These are phyloP conservation scores for Pterocles burchelli DNA, from an alignment of 2,113 vertebrate species.

Conservation along the genomic window DNA sequence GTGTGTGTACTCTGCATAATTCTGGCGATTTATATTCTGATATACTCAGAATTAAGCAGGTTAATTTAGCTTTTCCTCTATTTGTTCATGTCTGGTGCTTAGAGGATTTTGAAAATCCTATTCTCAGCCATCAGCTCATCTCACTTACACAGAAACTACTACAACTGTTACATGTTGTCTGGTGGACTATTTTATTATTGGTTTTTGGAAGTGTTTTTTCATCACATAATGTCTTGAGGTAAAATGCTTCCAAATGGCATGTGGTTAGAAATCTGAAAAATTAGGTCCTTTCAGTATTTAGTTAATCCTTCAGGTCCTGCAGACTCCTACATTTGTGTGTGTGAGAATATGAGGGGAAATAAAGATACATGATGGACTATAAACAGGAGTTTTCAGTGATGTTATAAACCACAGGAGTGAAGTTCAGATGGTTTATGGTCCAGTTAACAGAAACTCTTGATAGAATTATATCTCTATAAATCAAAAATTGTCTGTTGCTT, in stretches of 20 bases:
- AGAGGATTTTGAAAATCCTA: constrained; percentile 49
- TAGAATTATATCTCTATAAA: background rate
- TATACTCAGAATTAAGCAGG: background rate
- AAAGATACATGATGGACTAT: background rate
- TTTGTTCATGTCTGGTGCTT: constrained; percentile 28
- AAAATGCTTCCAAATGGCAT: background rate
- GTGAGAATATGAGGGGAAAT: background rate
- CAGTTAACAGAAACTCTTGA: background rate
- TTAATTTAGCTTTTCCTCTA: constrained; percentile 40
- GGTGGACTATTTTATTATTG: background rate
- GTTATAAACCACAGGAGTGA: background rate
- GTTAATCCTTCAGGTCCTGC: background rate
- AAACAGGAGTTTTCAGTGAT: background rate
- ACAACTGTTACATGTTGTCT: background rate
- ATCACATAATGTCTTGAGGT: background rate
- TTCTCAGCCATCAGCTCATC: constrained; percentile 33
- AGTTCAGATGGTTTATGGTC: background rate
- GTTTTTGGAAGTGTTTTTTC: background rate
- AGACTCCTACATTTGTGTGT: background rate
- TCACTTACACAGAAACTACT: background rate
- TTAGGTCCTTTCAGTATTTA: background rate
- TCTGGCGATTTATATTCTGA: background rate
- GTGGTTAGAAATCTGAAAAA: background rate
- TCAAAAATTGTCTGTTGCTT: background rate
- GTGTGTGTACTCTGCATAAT: background rate